phyloP scores from a whole-genome alignment of 2,797 vertebrate genomes.

The Todus mexicanus region DNA sequence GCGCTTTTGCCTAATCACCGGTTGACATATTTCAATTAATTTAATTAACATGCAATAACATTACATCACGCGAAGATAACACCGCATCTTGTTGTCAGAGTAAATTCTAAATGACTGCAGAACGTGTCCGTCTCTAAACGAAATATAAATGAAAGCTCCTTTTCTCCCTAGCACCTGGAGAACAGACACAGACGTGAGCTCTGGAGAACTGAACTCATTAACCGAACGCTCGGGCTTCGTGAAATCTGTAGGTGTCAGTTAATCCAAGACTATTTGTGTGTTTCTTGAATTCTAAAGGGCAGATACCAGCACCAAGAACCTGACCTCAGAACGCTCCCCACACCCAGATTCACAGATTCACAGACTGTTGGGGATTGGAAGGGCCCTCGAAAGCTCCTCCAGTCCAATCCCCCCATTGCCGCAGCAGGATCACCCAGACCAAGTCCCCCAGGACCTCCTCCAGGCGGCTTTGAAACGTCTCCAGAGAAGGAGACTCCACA shows the following conservation, averaged over 20 bases:
- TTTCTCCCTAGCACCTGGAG: background rate
- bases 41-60: background rate
- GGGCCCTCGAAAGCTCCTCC: no score
- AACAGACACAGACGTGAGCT: background rate
- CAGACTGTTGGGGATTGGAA: no score
- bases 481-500: no score
- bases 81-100: background rate
- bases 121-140: background rate
- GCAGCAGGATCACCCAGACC: no score
- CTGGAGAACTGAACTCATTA: background rate
- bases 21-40: background rate
- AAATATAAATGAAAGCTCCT: background rate
- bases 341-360: no score
- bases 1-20: background rate
- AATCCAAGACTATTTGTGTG: background rate
- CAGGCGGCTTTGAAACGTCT: no score
- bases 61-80: background rate
- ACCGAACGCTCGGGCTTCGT: rapidly evolving
- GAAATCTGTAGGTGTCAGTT: background rate
- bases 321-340: rapidly evolving
- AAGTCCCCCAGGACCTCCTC: no score
- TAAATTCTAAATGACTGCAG: background rate
- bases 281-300: background rate
- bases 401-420: no score
- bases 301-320: background rate